phyloP scores from a whole-genome alignment of 1,140 invertebrate genomes.

The Pseudoatta argentina region DNA sequence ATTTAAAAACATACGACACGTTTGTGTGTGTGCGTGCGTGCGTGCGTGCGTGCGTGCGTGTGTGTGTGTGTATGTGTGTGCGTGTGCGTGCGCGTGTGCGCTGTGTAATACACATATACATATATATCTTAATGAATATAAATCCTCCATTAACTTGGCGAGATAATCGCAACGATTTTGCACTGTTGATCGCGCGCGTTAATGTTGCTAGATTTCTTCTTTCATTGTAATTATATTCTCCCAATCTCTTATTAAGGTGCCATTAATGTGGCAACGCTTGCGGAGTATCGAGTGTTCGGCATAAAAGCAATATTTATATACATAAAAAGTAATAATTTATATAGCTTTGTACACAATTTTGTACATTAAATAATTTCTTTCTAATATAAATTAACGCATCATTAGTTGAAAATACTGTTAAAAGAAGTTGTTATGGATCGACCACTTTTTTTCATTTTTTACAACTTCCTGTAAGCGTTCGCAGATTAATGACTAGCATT shows the following conservation, averaged over 20 bases:
- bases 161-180: conserved; percentile 6
- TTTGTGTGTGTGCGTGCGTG: not conserved
- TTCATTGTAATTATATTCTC: conserved; percentile 6
- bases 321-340: too few species aligned
- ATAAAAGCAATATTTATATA: not conserved
- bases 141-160: not conserved
- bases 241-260: not conserved
- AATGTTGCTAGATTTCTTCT: conserved; percentile 2
- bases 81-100: too few species aligned
- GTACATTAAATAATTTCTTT: not conserved
- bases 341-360: not conserved
- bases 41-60: too few species aligned
- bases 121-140: conserved; percentile 26
- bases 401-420: not conserved
- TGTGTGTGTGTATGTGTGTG: too few species aligned
- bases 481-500: conserved; percentile 1
- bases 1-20: not conserved
- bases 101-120: too few species aligned
- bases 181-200: not conserved
- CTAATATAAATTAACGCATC: not conserved
- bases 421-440: not conserved
- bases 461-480: conserved; percentile 2
- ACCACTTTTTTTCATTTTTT: not conserved
- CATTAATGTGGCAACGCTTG: conserved; percentile 26
- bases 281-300: too few species aligned